phyloP scores from a whole-genome alignment of 2,797 vertebrate species.

The Sebastes diaconus region DNA sequence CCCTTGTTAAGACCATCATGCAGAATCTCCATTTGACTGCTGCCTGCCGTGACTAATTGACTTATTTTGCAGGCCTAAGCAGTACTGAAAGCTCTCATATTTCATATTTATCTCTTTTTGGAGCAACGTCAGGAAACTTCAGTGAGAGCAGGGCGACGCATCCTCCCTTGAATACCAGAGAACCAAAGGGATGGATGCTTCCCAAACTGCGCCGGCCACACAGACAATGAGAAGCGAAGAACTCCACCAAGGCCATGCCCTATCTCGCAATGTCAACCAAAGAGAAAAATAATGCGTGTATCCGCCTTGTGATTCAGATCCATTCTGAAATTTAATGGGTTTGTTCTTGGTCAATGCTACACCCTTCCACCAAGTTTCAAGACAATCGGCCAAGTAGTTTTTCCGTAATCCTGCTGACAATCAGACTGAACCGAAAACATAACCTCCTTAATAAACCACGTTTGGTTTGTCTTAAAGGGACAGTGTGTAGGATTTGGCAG shows the following conservation, averaged over 20 bases:
- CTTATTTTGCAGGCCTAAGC: conserved; percentile 81
- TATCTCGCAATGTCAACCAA: neutral
- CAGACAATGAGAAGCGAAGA: neutral
- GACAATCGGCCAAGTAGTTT: neutral
- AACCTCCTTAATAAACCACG: neutral
- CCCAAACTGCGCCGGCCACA: conserved; percentile 22
- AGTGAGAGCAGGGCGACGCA: conserved; percentile 25
- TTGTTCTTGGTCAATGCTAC: neutral
- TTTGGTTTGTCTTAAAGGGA: neutral
- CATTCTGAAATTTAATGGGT: neutral
- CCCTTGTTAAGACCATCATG: conserved; percentile 82
- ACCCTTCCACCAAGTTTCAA: neutral
- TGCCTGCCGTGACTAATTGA: conserved; percentile 82
- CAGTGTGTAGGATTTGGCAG: no score
- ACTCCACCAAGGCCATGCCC: neutral
- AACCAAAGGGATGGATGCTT: conserved; percentile 10
- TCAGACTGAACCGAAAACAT: neutral
- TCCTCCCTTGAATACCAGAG: conserved; percentile 34
- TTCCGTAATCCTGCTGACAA: neutral
- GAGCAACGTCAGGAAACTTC: conserved; percentile 71
- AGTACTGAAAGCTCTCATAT: conserved; percentile 79
- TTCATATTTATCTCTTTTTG: conserved; percentile 78
- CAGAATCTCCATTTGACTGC: conserved; percentile 81
- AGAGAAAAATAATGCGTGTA: neutral
- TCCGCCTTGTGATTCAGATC: neutral